phyloP scores from a whole-genome alignment of 2,888 invertebrate species.

The Plagiodera versicolora region DNA sequence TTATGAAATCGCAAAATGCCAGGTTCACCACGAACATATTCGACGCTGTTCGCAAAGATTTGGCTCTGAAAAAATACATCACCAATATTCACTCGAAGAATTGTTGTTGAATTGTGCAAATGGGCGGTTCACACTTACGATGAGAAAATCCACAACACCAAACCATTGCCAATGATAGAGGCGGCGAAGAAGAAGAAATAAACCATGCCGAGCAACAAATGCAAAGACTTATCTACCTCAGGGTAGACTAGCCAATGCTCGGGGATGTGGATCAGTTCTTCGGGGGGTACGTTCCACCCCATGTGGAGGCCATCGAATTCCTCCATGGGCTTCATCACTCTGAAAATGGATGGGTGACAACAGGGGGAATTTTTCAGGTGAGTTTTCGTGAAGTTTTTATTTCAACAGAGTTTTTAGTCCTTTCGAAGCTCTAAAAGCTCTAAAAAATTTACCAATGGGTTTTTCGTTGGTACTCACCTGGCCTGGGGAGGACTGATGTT shows the following conservation, averaged over 20 bases:
- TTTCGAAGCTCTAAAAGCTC: too few relatives aligned
- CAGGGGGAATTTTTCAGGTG: too few relatives aligned
- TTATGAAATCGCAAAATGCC: conserved; percentile 80
- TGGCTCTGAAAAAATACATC: conserved; percentile 60
- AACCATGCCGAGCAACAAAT: conserved; percentile 76
- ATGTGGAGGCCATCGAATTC: conserved; percentile 45
- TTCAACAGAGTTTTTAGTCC: too few relatives aligned
- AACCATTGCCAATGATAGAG: conserved; percentile 73
- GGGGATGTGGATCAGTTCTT: conserved; percentile 74
- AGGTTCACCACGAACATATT: conserved; percentile 83
- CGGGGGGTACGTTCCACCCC: conserved; percentile 77
- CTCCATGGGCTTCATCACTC: conserved; percentile 27
- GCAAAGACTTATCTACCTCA: conserved; percentile 79
- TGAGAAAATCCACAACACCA: conserved; percentile 83
- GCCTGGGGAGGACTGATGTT: conserved; percentile 33
- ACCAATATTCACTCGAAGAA: not conserved
- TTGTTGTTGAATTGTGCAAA: too few relatives aligned
- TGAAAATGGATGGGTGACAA: too few relatives aligned
- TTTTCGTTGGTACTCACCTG: conserved; percentile 38
- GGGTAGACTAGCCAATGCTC: conserved; percentile 80
- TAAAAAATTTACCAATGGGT: too few relatives aligned
- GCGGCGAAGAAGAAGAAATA: conserved; percentile 76
- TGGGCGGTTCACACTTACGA: too few relatives aligned
- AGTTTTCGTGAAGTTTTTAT: too few relatives aligned
- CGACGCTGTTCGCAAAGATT: conserved; percentile 75